phyloP scores from a whole-genome alignment of 2,888 invertebrate genomes.

The Drepanosiphum platanoidis region DNA sequence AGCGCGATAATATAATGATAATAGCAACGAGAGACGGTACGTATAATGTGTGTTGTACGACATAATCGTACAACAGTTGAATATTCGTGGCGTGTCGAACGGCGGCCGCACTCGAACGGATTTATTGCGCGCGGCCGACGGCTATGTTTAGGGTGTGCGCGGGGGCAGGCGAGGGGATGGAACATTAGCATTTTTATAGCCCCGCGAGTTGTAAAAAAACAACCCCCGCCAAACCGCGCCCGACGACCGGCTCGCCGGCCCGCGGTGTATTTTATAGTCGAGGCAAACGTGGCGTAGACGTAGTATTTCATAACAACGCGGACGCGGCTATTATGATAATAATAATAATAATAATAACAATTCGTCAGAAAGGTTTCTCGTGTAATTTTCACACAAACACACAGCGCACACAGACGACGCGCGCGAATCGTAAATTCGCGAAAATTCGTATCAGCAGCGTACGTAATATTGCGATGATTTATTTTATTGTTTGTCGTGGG shows the following conservation, averaged over 20 bases:
- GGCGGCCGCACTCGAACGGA: too few relatives aligned
- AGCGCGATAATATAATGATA: too few relatives aligned
- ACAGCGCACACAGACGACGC: background rate
- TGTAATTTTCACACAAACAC: slow-evolving; percentile 25
- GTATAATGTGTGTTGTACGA: too few relatives aligned
- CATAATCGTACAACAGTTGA: too few relatives aligned
- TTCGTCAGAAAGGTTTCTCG: slow-evolving; percentile 44
- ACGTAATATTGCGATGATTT: too few relatives aligned
- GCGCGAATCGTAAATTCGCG: too few relatives aligned
- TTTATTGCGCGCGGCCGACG: too few relatives aligned
- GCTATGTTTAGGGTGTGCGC: background rate
- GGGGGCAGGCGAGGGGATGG: background rate
- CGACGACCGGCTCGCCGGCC: background rate
- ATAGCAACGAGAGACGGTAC: too few relatives aligned
- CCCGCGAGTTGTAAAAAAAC: background rate
- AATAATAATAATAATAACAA: background rate
- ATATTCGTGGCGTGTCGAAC: too few relatives aligned
- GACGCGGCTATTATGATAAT: background rate
- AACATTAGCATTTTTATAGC: background rate
- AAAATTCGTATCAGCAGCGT: too few relatives aligned
- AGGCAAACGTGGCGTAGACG: slow-evolving; percentile 1
- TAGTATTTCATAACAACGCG: background rate
- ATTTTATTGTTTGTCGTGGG: too few relatives aligned
- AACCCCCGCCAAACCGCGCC: background rate
- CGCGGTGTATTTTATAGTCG: too few relatives aligned